phyloP scores from a whole-genome alignment of 2,113 vertebrate genomes.

The Cranoglanis bouderius region DNA sequence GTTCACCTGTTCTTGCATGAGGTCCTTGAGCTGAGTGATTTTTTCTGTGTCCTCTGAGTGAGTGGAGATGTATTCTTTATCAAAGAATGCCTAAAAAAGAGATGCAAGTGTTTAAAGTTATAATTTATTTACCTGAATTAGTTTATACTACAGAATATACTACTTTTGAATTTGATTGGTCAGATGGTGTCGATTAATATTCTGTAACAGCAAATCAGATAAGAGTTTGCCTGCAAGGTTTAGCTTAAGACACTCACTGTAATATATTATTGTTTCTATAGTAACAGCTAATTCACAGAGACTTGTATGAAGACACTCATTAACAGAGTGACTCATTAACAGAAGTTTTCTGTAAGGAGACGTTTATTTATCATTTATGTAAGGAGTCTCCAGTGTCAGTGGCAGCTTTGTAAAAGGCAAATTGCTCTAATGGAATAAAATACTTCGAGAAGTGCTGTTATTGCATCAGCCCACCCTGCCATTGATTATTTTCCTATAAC shows the following conservation, averaged over 20 bases:
- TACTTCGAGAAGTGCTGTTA: not conserved
- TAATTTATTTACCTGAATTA: not conserved
- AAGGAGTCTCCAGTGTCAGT: not conserved
- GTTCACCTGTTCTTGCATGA: conserved; percentile 97
- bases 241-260: not conserved
- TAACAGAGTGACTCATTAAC: not conserved
- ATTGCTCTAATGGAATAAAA: not conserved
- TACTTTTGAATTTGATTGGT: not conserved
- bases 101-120: not conserved
- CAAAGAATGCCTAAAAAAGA: conserved; percentile 88
- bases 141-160: not conserved
- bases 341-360: not conserved
- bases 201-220: not conserved
- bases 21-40: conserved; percentile 94
- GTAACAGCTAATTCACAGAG: not conserved
- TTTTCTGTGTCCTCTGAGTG: conserved; percentile 94
- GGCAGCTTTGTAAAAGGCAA: not conserved
- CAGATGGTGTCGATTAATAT: not conserved
- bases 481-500: too few relatives aligned
- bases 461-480: not conserved
- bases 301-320: not conserved
- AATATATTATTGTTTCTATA: not conserved
- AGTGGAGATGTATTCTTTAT: conserved; percentile 92
- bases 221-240: not conserved
- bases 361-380: not conserved